These are phyloP conservation scores for Psittacara wagleri DNA, from an alignment of 2,113 vertebrate genomes.

Conservation along the genomic window DNA sequence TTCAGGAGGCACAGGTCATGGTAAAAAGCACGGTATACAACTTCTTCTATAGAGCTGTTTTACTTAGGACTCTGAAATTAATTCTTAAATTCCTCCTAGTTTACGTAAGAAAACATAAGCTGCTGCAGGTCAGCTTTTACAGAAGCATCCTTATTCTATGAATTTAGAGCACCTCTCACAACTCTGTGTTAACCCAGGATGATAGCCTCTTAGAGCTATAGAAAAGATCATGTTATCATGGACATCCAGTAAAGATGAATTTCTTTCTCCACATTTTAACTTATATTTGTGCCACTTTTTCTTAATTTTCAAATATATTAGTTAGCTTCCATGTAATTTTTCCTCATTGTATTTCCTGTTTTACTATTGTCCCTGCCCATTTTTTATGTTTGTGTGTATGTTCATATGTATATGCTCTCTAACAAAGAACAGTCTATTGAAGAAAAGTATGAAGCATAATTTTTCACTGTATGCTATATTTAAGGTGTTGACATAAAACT, in stretches of 20 bases:
- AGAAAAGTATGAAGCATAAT: not conserved
- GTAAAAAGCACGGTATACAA: not conserved
- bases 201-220: not conserved
- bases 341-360: not conserved
- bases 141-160: not conserved
- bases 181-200: not conserved
- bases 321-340: not conserved
- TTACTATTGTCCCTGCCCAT: not conserved
- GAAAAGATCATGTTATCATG: not conserved
- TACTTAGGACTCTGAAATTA: not conserved
- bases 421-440: not conserved
- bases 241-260: not conserved
- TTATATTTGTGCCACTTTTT: not conserved
- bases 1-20: not conserved
- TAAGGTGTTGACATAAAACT: not conserved
- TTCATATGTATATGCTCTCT: not conserved
- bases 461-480: not conserved
- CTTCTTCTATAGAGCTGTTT: not conserved
- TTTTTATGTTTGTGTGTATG: not conserved
- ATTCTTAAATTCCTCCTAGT: not conserved
- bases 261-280: not conserved
- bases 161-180: not conserved
- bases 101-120: not conserved
- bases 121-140: not conserved
- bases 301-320: not conserved